A percentile compares a stretch with the other conserved stretches of the same genome.
Conservation (phyloP, 1,140 invertebrate species). For the Mesaphorura yosii region DNA sequence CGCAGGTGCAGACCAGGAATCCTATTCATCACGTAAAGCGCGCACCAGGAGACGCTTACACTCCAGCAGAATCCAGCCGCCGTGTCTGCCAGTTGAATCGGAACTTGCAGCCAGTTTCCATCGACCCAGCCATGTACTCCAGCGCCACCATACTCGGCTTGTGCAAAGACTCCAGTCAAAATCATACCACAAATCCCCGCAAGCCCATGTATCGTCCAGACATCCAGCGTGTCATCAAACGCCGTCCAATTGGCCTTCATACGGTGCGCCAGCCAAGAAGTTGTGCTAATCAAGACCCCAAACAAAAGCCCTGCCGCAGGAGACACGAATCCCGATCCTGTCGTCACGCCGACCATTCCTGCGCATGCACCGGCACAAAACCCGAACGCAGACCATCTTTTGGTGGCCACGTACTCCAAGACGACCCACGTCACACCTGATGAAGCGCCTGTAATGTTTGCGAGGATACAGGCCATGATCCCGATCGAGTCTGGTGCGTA, state of each 20-base stretch:
- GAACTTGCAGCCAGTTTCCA: constrained; percentile 4
- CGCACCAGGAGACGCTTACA: neutral
- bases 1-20: constrained; percentile 1
- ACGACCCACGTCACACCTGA: neutral
- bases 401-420: neutral
- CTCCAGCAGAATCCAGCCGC: neutral
- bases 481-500: neutral
- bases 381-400: neutral
- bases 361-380: constrained; percentile 4
- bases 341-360: constrained; percentile 1
- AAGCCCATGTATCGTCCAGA: constrained; percentile 5
- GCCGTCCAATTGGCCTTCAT: neutral
- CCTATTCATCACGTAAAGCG: constrained; percentile 4
- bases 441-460: constrained; percentile 1
- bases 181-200: constrained; percentile 5
- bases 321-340: constrained; percentile 1
- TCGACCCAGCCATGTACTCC: constrained; percentile 3
- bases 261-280: neutral
- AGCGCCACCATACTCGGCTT: neutral
- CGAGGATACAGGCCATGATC: neutral
- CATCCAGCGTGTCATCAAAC: constrained; percentile 7
- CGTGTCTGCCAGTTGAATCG: neutral
- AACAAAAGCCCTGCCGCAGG: neutral
- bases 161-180: constrained; percentile 3
- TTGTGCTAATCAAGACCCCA: neutral